Base-by-base conservation (phyloP, 2,797 vertebrate species). In the Sebastes wilsoni region DNA sequence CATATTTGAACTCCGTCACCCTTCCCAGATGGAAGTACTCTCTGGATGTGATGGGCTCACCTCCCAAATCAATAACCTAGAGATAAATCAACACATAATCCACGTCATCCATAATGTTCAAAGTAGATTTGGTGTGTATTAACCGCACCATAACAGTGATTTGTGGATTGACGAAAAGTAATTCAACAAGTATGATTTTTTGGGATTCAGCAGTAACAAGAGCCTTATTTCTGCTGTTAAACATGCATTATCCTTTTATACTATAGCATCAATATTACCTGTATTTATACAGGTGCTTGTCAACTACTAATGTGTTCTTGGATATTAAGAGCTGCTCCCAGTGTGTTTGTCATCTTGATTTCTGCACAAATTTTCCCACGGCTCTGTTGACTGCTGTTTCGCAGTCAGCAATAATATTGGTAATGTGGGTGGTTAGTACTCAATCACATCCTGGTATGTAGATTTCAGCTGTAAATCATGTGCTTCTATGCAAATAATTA, bases 1-100 rank as follows among this genome's bases (percentile, higher is more conserved):
- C 87, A 4, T 97, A 99, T 81, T 98, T 99, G 89, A 99, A 99
- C 87, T 99, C 98, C 1, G 98, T 99, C 80, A 99, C 98, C 58
- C 97, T 96, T 42, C 98, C 98, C 6, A 97, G 91, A 67, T 89
- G 86, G 88, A 87, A 86, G 59, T 99, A 99, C 0, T 99, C 89
- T 0, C 58, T 89, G 11, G 89, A 28, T 30, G 70, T 58, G 84
- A 99, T 95, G 1, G 95, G 0, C 82, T 98, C 98, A 7, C 96
- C 95, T 11, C 98, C 98, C 18, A 98, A 87, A 93, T 99, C 97
- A 92, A 99, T 99, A 1, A 98, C 97, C 97, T 98, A 32, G 11
- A 73, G 9, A 16, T 5, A 81, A 86, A 91, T 73, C 8, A 72
- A 56, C n/a, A 46, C 27, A 75, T 6, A 60, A 55, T 30, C 49